Base-by-base conservation (phyloP, 2,888 invertebrate species). In the Taenaris catops region DNA sequence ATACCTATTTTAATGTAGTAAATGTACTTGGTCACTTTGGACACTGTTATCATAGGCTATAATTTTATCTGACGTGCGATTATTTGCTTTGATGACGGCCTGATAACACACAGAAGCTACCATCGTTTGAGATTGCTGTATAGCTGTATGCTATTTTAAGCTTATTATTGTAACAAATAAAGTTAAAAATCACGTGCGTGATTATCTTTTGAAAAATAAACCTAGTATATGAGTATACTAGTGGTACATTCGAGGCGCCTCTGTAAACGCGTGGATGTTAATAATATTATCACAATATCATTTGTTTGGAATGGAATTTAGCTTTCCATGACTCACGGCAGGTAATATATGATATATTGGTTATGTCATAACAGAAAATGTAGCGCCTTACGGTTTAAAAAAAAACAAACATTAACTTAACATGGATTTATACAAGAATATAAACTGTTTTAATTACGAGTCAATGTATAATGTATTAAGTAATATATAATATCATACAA, bases 41-140 rank as follows among this genome's bases (percentile, higher is more conserved):
- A 26, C 40, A 44, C 8, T 40, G 34, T 40, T 47, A 47, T 44
- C 44, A 36, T 16, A 26, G 12, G 19, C 42, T 47, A 44, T 44
- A 44, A 23, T 16, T 28, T 41, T 47, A 44, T 47, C 44, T 25
- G 21, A 34, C 16, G 34, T 21, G 32, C 33, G 20, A 34, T 36
- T 37, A 41, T 44, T n/a, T 38, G 43, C 23, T 37, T 29, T 16
- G 28, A 33, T 37, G 36, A 28, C 25, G 27, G 28, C 19, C 6
- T 29, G 40, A 46, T 39, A 41, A 38, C 12, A n/a, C 34, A 32
- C 32, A 23, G 26, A 21, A 19, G 25, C 14, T 21, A 27, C 29
- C 19, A 37, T 33, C 27, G 24, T 27, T 25, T 14, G 25, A 4
- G 2, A 11, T n/a, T 8, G 11, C 3, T 7, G 8, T 24, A 10